Base-by-base conservation (phyloP, 2,888 invertebrate genomes). In the Bugula neritina region DNA sequence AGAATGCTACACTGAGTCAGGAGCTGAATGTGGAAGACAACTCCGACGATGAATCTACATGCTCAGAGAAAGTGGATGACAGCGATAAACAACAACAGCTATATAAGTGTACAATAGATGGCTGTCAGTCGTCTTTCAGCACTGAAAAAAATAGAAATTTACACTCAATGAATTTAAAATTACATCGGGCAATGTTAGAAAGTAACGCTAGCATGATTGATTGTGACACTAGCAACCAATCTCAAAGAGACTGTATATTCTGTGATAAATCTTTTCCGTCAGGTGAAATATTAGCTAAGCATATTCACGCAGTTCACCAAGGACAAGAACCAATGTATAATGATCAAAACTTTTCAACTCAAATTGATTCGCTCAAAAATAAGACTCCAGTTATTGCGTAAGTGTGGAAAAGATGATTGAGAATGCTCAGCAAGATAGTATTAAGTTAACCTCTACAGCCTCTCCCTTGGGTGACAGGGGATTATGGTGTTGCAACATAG, bases 351-450 rank as follows among this genome's bases (percentile, higher is more conserved):
- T 63, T 63, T 63, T 29, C 63, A 25, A 5, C 63, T 31, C 63
- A 63, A 34, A 27, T 63, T 34, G 63, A 63, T n/a, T 29, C 63
- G 17, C n/a, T 63, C 5, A 63, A 63, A 31, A 27, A 10, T 63
- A 63, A 63, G 31, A 63, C 63, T 3, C 63, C 63, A 25, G 63
- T 63, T 2, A 63, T 63, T 63, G 63, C 63, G 27, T 55, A 55
- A 55, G 23, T 31, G 31, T 31, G 31, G 63, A 31, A 43, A 43
- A 17, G 43, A 43, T 43, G 43, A 43, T 43, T 43, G 43, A 43
- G 17, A 43, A 43, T 43, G 43, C 43, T 43, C 43, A 43, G 43
- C 17, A 10, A n/a, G n/a, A 43, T 43, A 43, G 43, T 43, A 43
- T 43, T 43, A 43, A 43, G 10, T 43, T 43, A 10, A 43, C 43